Evolutionary conservation across 2,113 vertebrate species (phyloP).

Genomic region (Furnarius figulus): DNA sequence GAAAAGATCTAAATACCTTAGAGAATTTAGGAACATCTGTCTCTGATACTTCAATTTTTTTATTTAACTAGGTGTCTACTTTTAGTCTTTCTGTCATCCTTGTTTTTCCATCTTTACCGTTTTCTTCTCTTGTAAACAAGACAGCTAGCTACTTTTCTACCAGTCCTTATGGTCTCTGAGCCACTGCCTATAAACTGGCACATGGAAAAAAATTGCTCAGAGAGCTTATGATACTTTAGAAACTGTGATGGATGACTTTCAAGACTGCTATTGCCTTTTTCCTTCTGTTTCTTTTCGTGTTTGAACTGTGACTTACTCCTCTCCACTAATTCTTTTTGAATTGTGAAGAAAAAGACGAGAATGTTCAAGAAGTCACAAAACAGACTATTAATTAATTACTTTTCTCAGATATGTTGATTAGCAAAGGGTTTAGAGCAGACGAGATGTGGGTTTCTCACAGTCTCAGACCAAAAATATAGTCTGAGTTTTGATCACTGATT

Average conservation of each 20-base stretch:
- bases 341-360: neutral
- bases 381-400: neutral
- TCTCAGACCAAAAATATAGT: neutral
- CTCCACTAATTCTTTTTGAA: neutral
- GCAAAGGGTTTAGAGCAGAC: neutral
- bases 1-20: neutral
- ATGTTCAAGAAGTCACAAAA: neutral
- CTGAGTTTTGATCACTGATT: neutral
- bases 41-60: neutral
- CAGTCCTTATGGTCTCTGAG: neutral
- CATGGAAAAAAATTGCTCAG: neutral
- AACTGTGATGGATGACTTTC: slow-evolving; percentile 19
- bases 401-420: neutral
- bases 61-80: neutral
- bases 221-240: slow-evolving; percentile 2
- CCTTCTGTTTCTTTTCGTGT: neutral
- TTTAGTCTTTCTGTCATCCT: neutral
- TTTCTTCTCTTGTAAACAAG: neutral
- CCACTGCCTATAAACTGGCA: neutral
- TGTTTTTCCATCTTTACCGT: neutral
- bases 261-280: neutral
- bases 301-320: neutral
- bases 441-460: neutral
- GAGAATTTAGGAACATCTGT: neutral
- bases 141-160: neutral